phyloP scores from a whole-genome alignment of 2,113 vertebrate genomes.

The Nipponia nippon region DNA sequence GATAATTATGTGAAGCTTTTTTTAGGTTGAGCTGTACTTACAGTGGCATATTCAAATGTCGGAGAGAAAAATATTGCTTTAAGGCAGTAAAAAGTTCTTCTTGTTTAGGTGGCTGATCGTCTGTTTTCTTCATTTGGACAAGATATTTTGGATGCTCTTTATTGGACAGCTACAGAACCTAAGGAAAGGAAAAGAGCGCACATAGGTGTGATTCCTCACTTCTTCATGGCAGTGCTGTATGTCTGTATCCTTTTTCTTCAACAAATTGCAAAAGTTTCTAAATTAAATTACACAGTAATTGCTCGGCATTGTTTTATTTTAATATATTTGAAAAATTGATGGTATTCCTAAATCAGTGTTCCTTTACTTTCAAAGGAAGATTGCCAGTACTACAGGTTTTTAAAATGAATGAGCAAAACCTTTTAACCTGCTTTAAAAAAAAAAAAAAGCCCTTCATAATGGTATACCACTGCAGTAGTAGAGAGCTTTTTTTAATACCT shows the following conservation, averaged over 20 bases:
- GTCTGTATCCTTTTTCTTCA: conserved; percentile 91
- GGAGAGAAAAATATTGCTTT: background rate
- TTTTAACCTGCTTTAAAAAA: background rate
- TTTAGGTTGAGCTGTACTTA: background rate
- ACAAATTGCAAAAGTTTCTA: background rate
- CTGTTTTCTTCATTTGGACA: conserved; percentile 98
- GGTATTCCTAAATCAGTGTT: background rate
- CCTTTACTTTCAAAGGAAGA: background rate
- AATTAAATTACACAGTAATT: background rate
- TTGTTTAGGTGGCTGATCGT: conserved; percentile 90
- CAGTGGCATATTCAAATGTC: background rate
- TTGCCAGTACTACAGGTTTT: background rate
- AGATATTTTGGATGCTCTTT: conserved; percentile 96
- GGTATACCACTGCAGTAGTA: background rate
- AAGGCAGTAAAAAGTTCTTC: conserved; percentile 14
- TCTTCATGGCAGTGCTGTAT: conserved; percentile 95
- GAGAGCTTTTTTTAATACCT: background rate
- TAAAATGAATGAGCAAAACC: background rate
- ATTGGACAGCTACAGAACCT: conserved; percentile 98
- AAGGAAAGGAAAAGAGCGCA: conserved; percentile 93
- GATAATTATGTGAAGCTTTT: background rate
- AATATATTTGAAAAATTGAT: background rate
- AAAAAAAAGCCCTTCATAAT: background rate
- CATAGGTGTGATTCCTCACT: conserved; percentile 95
- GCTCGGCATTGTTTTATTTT: background rate